These are phyloP conservation scores for Orchestes rusci DNA, from an alignment of 2,888 invertebrate species.

Conservation along the genomic window DNA sequence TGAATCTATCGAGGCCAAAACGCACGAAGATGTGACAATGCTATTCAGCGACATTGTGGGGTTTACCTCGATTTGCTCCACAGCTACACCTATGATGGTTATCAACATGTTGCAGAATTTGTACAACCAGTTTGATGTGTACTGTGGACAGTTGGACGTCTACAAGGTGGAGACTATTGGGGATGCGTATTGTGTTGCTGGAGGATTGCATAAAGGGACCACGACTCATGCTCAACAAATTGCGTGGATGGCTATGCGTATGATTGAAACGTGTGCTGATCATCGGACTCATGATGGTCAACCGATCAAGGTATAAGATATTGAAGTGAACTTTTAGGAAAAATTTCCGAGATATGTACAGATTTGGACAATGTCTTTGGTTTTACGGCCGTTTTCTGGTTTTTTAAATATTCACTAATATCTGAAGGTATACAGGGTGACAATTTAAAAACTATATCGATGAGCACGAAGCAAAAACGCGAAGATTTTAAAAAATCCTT, in stretches of 20 bases:
- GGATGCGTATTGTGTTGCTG: constrained; percentile 93
- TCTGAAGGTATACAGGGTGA: no score
- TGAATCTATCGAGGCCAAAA: constrained; percentile 86
- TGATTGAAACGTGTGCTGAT: constrained; percentile 83
- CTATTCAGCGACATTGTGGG: constrained; percentile 95
- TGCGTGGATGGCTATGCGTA: constrained; percentile 92
- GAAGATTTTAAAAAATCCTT: no score
- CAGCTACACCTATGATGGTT: constrained; percentile 92
- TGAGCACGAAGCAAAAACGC: no score
- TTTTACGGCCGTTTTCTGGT: no score
- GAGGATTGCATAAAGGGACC: constrained; percentile 81
- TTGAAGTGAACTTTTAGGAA: no score
- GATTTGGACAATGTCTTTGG: no score
- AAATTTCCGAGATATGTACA: no score
- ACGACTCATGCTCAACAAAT: constrained; percentile 89
- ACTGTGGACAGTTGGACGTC: constrained; percentile 87
- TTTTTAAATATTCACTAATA: no score
- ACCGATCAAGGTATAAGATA: constrained; percentile 67
- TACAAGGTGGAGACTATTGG: constrained; percentile 98
- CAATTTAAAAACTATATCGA: no score
- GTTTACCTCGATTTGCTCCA: constrained; percentile 92
- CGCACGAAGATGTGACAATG: constrained; percentile 90
- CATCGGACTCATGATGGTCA: constrained; percentile 89
- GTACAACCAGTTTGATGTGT: constrained; percentile 89
- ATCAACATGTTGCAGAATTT: constrained; percentile 90